Percentiles rank a stretch among this genome's conserved stretches.
phyloP scores from a whole-genome alignment of 1,140 invertebrate genomes.

The Harpegnathos saltator region DNA sequence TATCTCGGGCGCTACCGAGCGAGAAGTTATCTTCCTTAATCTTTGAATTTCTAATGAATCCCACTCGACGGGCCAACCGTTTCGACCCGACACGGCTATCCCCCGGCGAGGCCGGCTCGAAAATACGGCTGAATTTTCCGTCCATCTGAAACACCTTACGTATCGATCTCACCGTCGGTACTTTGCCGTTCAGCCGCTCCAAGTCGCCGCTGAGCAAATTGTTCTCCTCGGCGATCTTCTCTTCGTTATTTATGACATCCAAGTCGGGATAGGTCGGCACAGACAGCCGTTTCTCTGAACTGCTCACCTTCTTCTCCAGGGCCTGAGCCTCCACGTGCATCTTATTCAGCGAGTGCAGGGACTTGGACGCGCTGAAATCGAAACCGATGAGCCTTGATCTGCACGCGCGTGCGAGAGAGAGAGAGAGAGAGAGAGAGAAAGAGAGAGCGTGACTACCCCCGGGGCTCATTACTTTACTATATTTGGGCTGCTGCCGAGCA shows the following conservation, averaged over 20 bases:
- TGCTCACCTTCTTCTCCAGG: constrained; percentile 75
- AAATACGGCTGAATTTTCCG: not conserved
- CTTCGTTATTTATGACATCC: constrained; percentile 77
- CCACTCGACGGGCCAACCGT: too few relatives aligned
- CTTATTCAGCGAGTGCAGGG: constrained; percentile 82
- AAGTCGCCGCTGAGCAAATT: constrained; percentile 82
- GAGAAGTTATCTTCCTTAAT: too few relatives aligned
- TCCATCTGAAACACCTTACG: not conserved
- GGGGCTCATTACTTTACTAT: constrained; percentile 81
- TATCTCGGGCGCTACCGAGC: too few relatives aligned
- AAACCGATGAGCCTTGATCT: not conserved
- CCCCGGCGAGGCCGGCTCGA: not conserved
- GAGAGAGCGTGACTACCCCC: not conserved
- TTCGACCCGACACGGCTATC: too few relatives aligned
- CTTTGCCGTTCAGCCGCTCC: constrained; percentile 81
- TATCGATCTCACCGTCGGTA: constrained; percentile 79
- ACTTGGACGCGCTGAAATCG: constrained; percentile 68
- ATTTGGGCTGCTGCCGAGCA: constrained; percentile 88
- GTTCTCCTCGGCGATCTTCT: constrained; percentile 81
- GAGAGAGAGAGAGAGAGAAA: not conserved
- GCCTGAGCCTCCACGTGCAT: constrained; percentile 67
- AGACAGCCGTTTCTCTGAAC: constrained; percentile 81
- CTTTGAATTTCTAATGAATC: too few relatives aligned
- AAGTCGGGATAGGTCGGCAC: constrained; percentile 82
- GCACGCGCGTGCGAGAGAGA: too few relatives aligned